Conservation (phyloP, 2,888 invertebrate genomes). For the Euproctis similis region DNA sequence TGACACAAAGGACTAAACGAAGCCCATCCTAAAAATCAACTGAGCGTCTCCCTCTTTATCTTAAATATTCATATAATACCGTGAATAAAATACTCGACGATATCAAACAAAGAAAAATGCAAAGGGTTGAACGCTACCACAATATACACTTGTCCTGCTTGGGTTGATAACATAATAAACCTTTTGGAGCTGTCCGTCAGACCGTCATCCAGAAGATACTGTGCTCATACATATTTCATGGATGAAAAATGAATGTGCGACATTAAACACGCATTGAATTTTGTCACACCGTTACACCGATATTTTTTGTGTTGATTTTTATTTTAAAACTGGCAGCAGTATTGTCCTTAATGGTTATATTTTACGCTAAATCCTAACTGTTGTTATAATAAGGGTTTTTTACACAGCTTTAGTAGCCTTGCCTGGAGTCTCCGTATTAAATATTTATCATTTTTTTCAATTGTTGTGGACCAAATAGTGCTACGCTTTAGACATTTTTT, state of each 20-base stretch:
- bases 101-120: slow-evolving; percentile 11
- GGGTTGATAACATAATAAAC: slow-evolving; percentile 12
- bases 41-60: neutral
- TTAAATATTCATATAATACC: slow-evolving; percentile 10
- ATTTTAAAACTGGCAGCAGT: too few relatives aligned
- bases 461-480: too few relatives aligned
- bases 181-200: slow-evolving; percentile 15
- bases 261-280: too few relatives aligned
- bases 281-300: too few relatives aligned
- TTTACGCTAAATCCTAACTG: too few relatives aligned
- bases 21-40: neutral
- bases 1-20: neutral
- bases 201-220: slow-evolving; percentile 6
- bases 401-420: too few relatives aligned
- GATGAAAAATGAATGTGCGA: slow-evolving; percentile 12
- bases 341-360: too few relatives aligned
- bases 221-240: slow-evolving; percentile 21
- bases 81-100: slow-evolving; percentile 1
- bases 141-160: slow-evolving; percentile 11
- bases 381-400: too few relatives aligned
- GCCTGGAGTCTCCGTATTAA: too few relatives aligned
- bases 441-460: too few relatives aligned
- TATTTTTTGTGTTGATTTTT: too few relatives aligned
- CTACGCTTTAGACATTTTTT: too few relatives aligned
- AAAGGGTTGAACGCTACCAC: slow-evolving; percentile 10